These are phyloP conservation scores for Sebastes umbrosus DNA, from an alignment of 2,797 vertebrate genomes.

Conservation along the genomic window DNA sequence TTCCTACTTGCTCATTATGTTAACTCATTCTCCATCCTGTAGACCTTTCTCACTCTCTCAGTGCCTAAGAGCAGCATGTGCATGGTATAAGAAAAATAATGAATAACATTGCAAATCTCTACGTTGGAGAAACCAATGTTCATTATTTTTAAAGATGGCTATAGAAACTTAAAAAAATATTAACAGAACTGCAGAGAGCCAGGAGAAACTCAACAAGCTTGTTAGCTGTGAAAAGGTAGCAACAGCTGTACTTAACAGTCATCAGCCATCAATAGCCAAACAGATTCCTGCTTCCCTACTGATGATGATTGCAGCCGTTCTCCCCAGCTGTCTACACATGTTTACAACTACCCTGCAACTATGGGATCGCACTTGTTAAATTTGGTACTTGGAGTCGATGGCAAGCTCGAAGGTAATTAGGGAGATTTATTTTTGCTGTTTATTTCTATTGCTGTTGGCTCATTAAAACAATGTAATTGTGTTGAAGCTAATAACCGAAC, in stretches of 20 bases:
- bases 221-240: conserved; percentile 31
- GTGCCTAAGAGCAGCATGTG: background rate
- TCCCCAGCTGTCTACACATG: conserved; percentile 28
- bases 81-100: background rate
- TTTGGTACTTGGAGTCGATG: background rate
- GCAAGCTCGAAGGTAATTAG: conserved; percentile 3
- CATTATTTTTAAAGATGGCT: background rate
- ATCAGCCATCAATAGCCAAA: conserved; percentile 38
- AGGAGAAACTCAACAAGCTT: conserved; percentile 12
- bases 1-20: conserved; percentile 17
- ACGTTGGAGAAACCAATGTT: background rate
- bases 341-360: conserved; percentile 11
- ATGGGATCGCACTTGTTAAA: conserved; percentile 5
- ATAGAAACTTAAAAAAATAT: background rate
- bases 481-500: background rate
- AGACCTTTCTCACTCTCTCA: background rate
- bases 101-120: background rate
- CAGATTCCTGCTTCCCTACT: conserved; percentile 29
- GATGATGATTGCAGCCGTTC: conserved; percentile 51
- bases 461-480: conserved; percentile 1
- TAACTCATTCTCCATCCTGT: background rate
- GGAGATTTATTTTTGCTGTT: background rate
- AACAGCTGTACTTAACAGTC: conserved; percentile 40
- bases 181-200: background rate
- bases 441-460: background rate